These are phyloP conservation scores for Calyptomena viridis DNA, from an alignment of 2,113 vertebrate species.

Conservation along the genomic window DNA sequence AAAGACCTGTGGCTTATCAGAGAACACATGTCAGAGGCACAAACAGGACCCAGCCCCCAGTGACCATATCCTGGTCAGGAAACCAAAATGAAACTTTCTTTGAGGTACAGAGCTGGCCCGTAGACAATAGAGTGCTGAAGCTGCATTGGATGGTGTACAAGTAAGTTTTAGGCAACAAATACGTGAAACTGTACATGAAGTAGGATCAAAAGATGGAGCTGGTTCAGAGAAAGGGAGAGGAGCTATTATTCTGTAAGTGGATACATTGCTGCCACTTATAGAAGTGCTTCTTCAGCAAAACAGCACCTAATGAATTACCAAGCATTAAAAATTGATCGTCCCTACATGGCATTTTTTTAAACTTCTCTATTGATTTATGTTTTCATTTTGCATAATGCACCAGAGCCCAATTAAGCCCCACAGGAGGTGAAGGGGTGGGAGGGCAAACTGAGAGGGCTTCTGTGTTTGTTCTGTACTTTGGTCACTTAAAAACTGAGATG, in stretches of 20 bases:
- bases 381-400: background rate
- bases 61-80: background rate
- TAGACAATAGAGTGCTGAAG: background rate
- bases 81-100: background rate
- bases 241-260: background rate
- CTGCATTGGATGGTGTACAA: background rate
- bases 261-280: background rate
- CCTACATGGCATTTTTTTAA: background rate
- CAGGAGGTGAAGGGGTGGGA: background rate
- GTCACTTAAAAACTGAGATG: background rate
- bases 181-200: background rate
- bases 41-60: background rate
- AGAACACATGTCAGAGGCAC: background rate
- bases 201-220: background rate
- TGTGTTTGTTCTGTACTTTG: background rate
- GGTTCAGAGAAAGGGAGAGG: background rate
- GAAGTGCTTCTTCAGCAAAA: background rate
- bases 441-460: background rate
- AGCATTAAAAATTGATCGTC: background rate
- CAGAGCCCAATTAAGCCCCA: background rate
- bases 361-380: background rate
- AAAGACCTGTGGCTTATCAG: background rate
- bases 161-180: background rate
- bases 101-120: background rate
- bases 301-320: background rate